Evolutionary conservation across 2,113 vertebrate species (phyloP), one percentile per base, ranked within the genome.

Genomic region (Zootoca vivipara): DNA sequence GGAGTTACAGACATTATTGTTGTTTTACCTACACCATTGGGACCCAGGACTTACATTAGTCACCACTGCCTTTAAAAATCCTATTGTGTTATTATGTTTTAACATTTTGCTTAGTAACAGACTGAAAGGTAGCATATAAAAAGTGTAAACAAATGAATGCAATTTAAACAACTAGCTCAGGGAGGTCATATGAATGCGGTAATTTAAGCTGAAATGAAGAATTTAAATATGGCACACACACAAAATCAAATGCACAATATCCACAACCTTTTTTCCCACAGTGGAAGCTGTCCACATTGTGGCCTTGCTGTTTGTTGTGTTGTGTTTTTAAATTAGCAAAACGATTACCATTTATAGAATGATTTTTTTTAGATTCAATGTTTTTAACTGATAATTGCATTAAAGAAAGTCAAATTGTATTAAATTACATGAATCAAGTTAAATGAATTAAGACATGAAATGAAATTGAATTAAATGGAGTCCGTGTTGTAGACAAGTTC

Each of bases 381-480:
- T 81, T 64, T 81, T 62, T 81, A 81, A 81, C 79, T 81, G 79
- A 18, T 81, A 81, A 81, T 62, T 81, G 33, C 33, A 38, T 81
- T 81, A 64, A 35, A 64, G 56, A 62, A 10, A 64, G 58, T 64
- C 79, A 81, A 64, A 64, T 35, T 18, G 7, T 64, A 38, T 81
- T 81, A 33, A 64, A 64, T 81, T 81, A 77, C 42, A 42, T 42
- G 38, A 42, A 40, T 26, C 22, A 38, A 42, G 22, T 40, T 77
- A 77, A 77, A 77, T 10, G 38, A 22, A 22, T 81, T 81, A 24
- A 64, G 22, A 18, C 58, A 64, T 33, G 20, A 62, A 81, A 81
- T 81, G 79, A 81, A 81, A 81, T 81, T 64, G 58, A 33, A 81
- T 81, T 81, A 81, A 81, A 26, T 12, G 56, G 22, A 81, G 33